Evolutionary conservation across 1,140 invertebrate species (phyloP).

Genomic region (Caligus rogercresseyi): DNA sequence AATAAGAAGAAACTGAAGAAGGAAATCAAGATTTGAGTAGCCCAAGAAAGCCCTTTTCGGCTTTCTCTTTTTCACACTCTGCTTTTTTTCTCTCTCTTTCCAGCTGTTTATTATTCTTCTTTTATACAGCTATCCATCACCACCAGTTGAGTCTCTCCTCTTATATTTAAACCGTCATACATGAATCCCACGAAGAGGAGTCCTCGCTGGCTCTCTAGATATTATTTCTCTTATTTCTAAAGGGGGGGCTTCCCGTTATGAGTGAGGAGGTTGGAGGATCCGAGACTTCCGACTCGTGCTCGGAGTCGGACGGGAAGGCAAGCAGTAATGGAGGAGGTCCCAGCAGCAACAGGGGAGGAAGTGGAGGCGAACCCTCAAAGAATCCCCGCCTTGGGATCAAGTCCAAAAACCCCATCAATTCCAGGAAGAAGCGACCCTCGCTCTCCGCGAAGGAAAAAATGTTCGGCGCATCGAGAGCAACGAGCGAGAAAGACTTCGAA

Average conservation of each 20-base stretch:
- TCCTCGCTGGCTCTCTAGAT: background rate
- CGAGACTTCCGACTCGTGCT: background rate
- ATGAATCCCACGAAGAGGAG: background rate
- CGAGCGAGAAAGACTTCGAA: conserved; percentile 64
- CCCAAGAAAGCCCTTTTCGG: background rate
- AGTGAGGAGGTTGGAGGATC: background rate
- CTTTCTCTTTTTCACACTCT: background rate
- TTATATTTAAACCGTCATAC: background rate
- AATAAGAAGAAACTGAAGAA: background rate
- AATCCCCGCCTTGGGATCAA: background rate
- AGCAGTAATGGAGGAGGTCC: background rate
- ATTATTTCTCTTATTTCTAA: background rate
- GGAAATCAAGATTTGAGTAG: background rate
- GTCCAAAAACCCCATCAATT: background rate
- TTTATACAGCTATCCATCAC: background rate
- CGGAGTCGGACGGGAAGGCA: background rate
- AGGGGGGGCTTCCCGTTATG: background rate
- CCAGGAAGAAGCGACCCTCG: conserved; percentile 43
- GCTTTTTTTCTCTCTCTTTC: background rate
- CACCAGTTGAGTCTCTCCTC: background rate
- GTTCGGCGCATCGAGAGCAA: conserved; percentile 62
- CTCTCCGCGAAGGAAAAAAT: conserved; percentile 55
- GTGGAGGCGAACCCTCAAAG: background rate
- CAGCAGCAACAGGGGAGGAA: background rate
- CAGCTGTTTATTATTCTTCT: too few species aligned